A percentile compares a stretch with the other conserved stretches of the same genome.
Evolutionary conservation across 2,888 invertebrate genomes (phyloP).

Genomic region (Trichacis sp.): DNA sequence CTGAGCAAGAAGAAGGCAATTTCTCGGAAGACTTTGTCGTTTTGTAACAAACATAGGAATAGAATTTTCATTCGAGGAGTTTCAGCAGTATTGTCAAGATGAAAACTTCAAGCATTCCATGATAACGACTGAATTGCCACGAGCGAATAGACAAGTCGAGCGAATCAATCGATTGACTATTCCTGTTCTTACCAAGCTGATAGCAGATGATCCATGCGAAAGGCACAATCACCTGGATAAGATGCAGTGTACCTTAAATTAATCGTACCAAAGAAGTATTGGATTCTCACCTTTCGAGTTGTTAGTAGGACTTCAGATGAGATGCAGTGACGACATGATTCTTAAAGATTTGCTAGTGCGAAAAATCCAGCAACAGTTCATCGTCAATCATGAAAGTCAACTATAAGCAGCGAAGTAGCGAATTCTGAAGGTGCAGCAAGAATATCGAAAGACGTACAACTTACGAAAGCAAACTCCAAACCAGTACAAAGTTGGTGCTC

Average conservation of each 20-base stretch:
- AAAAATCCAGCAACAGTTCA: conserved; percentile 10
- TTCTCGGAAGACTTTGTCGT: conserved; percentile 17
- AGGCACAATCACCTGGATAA: conserved; percentile 18
- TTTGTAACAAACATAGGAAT: conserved; percentile 27
- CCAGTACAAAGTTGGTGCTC: conserved; percentile 8
- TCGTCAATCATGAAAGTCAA: conserved; percentile 1
- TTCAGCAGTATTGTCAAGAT: conserved; percentile 17
- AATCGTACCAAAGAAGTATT: conserved; percentile 18
- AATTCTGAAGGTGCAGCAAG: conserved; percentile 16
- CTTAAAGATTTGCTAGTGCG: conserved; percentile 14
- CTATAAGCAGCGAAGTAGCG: conserved; percentile 5
- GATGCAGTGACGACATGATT: conserved; percentile 9
- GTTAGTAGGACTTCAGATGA: conserved; percentile 10
- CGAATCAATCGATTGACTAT: conserved; percentile 15
- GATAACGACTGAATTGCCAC: conserved; percentile 21
- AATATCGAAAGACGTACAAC: conserved; percentile 18
- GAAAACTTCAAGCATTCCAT: conserved; percentile 15
- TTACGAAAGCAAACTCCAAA: conserved; percentile 5
- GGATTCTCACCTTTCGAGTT: conserved; percentile 14
- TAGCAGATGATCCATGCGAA: conserved; percentile 12
- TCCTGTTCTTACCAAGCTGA: conserved; percentile 18
- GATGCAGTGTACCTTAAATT: conserved; percentile 23
- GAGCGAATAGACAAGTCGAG: conserved; percentile 25
- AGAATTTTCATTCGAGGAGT: conserved; percentile 25
- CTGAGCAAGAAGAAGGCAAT: conserved; percentile 14